Percentiles rank a stretch among this genome's conserved stretches.
Conservation (phyloP, 2,797 vertebrate genomes). For the Chaunax sp. region DNA sequence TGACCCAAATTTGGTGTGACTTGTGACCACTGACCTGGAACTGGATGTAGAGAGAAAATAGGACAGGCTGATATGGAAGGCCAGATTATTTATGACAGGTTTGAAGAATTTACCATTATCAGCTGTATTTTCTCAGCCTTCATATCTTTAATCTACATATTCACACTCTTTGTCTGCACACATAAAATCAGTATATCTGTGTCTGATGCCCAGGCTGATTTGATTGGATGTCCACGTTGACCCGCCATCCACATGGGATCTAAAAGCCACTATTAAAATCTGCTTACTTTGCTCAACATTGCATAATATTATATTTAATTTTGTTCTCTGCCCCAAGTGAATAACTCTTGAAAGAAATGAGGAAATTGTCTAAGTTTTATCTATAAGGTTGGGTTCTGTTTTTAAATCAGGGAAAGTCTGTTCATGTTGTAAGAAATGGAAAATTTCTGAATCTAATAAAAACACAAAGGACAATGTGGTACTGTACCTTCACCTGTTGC, state of each 20-base stretch:
- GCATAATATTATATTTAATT: constrained; percentile 12
- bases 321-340: background rate
- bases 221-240: background rate
- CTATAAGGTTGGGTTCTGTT: background rate
- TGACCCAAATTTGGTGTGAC: constrained; percentile 66
- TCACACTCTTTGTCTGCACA: constrained; percentile 37
- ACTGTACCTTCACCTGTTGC: background rate
- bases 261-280: constrained; percentile 21
- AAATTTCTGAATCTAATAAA: background rate
- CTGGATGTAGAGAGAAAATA: constrained; percentile 62
- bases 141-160: constrained; percentile 39
- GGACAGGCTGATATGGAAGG: constrained; percentile 60
- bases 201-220: constrained; percentile 8
- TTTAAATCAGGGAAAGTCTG: constrained; percentile 1
- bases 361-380: constrained; percentile 18
- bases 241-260: background rate
- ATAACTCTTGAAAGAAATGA: constrained; percentile 12
- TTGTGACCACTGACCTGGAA: constrained; percentile 77
- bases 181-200: background rate
- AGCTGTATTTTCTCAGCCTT: constrained; percentile 50
- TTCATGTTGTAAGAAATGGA: constrained; percentile 2
- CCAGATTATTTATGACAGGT: constrained; percentile 70
- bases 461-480: constrained; percentile 5
- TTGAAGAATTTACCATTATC: constrained; percentile 60
- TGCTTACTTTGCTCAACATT: constrained; percentile 28